Conservation (phyloP, 2,113 vertebrate species). For the Callopanchax toddi region DNA sequence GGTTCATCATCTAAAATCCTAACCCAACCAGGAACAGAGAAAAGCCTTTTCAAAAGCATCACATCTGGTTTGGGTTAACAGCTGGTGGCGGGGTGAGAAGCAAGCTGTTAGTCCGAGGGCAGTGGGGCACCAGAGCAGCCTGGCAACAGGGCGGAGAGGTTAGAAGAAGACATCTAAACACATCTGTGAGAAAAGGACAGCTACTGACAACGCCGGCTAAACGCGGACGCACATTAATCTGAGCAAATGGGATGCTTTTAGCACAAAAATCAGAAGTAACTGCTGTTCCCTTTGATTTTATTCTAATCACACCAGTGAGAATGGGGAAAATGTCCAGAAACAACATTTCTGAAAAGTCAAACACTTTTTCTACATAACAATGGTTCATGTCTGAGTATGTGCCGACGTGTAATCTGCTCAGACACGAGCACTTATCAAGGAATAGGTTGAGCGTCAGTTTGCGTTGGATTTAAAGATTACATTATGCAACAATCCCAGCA, state of each 20-base stretch:
- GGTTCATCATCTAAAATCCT: background rate
- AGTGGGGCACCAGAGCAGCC: constrained; percentile 38
- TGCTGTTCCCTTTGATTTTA: background rate
- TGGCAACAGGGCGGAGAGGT: constrained; percentile 41
- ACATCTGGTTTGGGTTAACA: constrained; percentile 50
- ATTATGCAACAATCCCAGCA: constrained; percentile 12
- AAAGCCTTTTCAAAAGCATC: constrained; percentile 10
- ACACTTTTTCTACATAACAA: background rate
- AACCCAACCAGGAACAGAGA: constrained; percentile 4
- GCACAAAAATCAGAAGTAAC: background rate
- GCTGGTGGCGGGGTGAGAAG: constrained; percentile 54
- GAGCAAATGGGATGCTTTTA: constrained; percentile 11
- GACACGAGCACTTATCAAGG: constrained; percentile 14
- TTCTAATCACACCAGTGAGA: too few species aligned
- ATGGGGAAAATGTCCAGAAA: too few species aligned
- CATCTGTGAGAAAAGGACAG: constrained; percentile 28
- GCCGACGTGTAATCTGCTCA: constrained; percentile 8
- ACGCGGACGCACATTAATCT: background rate
- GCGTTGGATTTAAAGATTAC: constrained; percentile 6
- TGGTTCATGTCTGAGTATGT: background rate
- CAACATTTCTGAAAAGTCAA: too few species aligned
- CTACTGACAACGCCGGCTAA: constrained; percentile 8
- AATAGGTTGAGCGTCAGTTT: background rate
- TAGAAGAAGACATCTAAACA: constrained; percentile 32
- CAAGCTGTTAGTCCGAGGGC: constrained; percentile 36